Conservation (phyloP, 2,113 vertebrate species). For the Nannospalax galili region DNA sequence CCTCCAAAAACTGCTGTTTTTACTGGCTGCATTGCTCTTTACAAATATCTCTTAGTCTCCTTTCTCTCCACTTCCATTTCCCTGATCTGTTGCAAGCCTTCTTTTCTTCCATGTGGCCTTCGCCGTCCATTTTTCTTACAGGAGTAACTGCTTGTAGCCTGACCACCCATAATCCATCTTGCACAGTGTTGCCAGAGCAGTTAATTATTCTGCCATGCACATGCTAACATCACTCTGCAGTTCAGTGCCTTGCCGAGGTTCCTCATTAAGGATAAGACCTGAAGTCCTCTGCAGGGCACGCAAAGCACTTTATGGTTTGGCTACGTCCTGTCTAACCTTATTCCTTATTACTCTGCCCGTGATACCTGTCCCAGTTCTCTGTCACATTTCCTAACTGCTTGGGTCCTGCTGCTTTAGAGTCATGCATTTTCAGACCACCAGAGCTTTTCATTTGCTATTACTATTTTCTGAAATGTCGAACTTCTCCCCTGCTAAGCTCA, state of each 20-base stretch:
- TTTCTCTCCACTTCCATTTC: neutral
- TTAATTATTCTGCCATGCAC: neutral
- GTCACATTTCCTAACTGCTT: neutral
- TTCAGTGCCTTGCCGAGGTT: neutral
- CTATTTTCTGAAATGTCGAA: neutral
- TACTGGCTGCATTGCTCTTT: neutral
- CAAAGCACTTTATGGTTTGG: neutral
- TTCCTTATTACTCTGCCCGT: neutral
- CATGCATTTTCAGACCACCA: neutral
- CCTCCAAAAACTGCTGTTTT: neutral
- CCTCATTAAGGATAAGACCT: neutral
- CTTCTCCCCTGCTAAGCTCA: neutral
- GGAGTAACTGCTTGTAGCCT: neutral
- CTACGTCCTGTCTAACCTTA: neutral
- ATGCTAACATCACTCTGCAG: neutral
- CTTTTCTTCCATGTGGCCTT: neutral
- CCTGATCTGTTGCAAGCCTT: neutral
- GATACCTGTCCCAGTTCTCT: neutral
- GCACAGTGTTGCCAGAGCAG: neutral
- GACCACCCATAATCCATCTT: neutral
- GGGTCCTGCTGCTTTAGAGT: neutral
- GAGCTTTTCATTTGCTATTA: neutral
- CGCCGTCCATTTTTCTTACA: neutral
- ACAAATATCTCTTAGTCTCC: neutral
- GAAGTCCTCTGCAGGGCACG: neutral